These are phyloP conservation scores for Drosophila sp. DNA, from an alignment of 1,140 invertebrate species.

Conservation along the genomic window DNA sequence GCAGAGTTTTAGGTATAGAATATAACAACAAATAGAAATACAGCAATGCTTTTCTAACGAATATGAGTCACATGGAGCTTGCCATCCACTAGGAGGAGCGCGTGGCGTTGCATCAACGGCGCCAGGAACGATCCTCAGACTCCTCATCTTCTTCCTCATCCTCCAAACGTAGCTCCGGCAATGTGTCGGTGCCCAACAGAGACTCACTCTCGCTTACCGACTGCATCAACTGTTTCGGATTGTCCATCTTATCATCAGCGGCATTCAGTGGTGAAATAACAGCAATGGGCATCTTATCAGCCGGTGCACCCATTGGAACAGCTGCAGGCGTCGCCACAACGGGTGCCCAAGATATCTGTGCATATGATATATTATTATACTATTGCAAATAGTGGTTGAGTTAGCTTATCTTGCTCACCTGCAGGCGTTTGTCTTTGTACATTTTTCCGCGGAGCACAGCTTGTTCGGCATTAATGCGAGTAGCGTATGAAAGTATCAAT, in stretches of 20 bases:
- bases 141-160: conserved; percentile 84
- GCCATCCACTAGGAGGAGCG: conserved; percentile 40
- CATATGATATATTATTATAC: background rate
- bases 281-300: conserved; percentile 45
- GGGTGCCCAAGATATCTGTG: conserved; percentile 79
- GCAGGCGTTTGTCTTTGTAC: conserved; percentile 83
- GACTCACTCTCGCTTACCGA: conserved; percentile 75
- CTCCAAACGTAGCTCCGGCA: conserved; percentile 80
- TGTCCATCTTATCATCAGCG: conserved; percentile 40
- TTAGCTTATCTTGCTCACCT: conserved; percentile 50
- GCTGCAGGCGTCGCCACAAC: conserved; percentile 60
- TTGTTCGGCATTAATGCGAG: conserved; percentile 83
- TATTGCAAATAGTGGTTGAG: background rate
- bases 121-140: conserved; percentile 84
- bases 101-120: conserved; percentile 78
- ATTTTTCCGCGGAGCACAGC: conserved; percentile 82
- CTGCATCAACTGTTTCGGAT: conserved; percentile 64
- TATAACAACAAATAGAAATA: conserved; percentile 79
- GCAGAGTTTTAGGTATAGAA: conserved; percentile 65
- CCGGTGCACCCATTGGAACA: conserved; percentile 63
- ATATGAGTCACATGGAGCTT: conserved; percentile 54
- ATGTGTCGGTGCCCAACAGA: conserved; percentile 68
- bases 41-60: conserved; percentile 60
- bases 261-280: conserved; percentile 12
- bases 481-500: conserved; percentile 81